These are phyloP conservation scores for Numida meleagris DNA, from an alignment of 2,113 vertebrate genomes.

Conservation along the genomic window DNA sequence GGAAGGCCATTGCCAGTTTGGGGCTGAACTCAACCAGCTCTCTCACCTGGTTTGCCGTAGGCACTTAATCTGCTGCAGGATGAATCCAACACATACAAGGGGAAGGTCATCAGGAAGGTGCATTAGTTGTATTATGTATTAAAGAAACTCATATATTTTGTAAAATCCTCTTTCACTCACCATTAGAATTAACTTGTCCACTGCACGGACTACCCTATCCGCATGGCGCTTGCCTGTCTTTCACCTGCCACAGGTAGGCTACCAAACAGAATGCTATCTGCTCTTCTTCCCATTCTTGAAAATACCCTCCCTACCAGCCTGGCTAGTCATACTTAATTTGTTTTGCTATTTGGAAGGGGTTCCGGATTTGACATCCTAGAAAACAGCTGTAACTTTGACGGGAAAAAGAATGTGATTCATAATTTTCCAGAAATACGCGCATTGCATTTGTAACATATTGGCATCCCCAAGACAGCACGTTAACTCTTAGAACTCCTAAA, in stretches of 20 bases:
- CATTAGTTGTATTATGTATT: neutral
- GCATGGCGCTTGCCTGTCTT: accelerated
- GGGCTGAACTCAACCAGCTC: neutral
- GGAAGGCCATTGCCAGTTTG: neutral
- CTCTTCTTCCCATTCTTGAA: neutral
- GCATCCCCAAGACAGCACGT: neutral
- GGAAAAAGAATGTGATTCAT: conserved; percentile 58
- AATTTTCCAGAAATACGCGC: conserved; percentile 52
- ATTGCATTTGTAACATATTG: neutral
- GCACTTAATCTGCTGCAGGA: neutral
- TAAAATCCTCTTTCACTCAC: neutral
- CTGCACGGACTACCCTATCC: accelerated
- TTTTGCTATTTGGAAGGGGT: conserved; percentile 53
- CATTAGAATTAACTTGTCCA: neutral
- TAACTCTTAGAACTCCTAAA: neutral
- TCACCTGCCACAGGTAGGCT: neutral
- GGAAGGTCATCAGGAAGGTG: neutral
- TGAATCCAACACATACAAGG: neutral
- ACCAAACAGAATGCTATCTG: neutral
- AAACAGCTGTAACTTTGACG: conserved; percentile 57
- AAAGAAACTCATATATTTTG: neutral
- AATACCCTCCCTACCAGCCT: neutral
- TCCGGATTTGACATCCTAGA: conserved; percentile 50
- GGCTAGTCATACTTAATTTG: conserved; percentile 49
- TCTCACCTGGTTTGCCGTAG: neutral